Base-by-base conservation (phyloP, 2,797 vertebrate genomes). In the Bradypus variegatus region DNA sequence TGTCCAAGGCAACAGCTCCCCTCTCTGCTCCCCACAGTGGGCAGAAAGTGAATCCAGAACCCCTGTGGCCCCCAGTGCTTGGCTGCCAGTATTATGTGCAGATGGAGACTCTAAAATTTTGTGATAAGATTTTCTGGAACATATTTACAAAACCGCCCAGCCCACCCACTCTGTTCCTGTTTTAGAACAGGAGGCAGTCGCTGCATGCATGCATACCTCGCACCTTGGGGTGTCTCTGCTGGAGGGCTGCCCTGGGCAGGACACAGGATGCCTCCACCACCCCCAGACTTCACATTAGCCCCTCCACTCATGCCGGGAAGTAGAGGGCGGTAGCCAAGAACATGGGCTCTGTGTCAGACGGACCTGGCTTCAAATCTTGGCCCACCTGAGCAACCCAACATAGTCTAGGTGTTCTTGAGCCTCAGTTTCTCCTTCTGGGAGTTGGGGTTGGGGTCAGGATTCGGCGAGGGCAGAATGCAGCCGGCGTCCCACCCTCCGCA, bases 401-500 rank as follows among this genome's bases (percentile, higher is more conserved):
- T 48, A 62, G 33, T 55, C 0, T 5, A 65, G 7, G 13, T 4
- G 15, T 70, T 33, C 73, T 19, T 31, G 21, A 60, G 86, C 73
- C 50, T 67, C 90, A 16, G 2, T 58, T 78, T n/a, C 50, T 33
- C 36, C 2, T 0, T n/a, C 91, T 27, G 64, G 45, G n/a, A 31
- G 13, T 18, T 38, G 6, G 67, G 5, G 19, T 8, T 2, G 0
- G n/a, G 36, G 41, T 53, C 8, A 18, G 55, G 86, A 25, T 23
- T 41, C 8, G 14, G 33, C 12, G 3, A 41, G 36, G 19, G 3
- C 6, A 3, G 3, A 10, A 6, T 0, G 11, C 65, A 14, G 29
- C 31, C 29, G 1, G 60, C 21, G 48, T 29, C 12, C 5, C 0
- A 14, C 33, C 62, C 41, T 2, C 3, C 14, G 23, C 33, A 18